Base-by-base conservation (phyloP, 2,888 invertebrate genomes). In the Leptinotarsa tumamoca region DNA sequence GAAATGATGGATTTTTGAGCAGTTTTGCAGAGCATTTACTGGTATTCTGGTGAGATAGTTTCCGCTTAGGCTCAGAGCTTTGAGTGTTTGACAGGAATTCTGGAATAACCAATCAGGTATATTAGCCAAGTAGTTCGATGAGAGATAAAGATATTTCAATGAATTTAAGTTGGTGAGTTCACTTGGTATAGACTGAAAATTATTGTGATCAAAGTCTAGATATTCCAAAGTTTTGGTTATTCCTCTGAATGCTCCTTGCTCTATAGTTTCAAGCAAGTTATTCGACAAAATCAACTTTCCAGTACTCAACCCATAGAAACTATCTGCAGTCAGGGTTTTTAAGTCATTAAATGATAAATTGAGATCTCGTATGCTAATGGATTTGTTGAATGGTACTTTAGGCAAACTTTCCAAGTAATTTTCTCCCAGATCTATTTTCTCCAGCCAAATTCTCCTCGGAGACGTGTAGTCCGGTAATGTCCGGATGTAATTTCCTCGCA, bases 271-370 rank as follows among this genome's bases (percentile, higher is more conserved):
- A 72, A 96, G 91, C 80, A 91, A 91, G 88, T 96, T 96, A 84
- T 94, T 94, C 18, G 95, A 94, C 80, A 96, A 89, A 75, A 95
- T 95, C 73, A 97, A 90, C 83, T 95, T 91, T 74, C 94, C 93
- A 75, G 94, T 92, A 79, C 93, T 92, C 81, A 95, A 91, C 68
- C 92, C 93, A 70, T 90, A 89, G 84, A 95, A 96, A 67, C 93
- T 91, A 74, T 92, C 91, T 68, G 90, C 90, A n/a, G 94, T 92
- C 75, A 96, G 88, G 70, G 90, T 89, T 23, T 90, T 90, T 71
- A 96, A 90, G 85, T 94, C 94, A 87, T 96, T 96, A 84, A 94
- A 93, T 81, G 95, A 95, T 85, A 96, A 89, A 89, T 95, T 95
- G 78, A 96, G 90, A 84, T 96, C 95, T 79, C 94, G 91, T 75